Evolutionary conservation across 2,113 vertebrate species (phyloP), one percentile per base, ranked within the genome.

Genomic region (Dicaeum eximium): DNA sequence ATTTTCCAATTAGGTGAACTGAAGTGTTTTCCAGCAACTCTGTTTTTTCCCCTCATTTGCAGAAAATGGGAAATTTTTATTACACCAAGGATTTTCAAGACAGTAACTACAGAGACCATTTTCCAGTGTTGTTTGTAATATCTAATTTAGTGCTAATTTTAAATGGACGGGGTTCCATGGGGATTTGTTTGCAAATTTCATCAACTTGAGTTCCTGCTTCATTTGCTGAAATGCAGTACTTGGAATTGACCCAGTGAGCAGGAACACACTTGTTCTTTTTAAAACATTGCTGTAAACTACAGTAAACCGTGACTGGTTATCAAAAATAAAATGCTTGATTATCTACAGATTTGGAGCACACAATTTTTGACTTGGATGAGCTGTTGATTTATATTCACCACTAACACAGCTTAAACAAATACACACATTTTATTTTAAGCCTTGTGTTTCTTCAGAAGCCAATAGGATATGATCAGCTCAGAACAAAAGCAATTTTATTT

Each of bases 1-100:
- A 95, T 96, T 97, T 97, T 95, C 95, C 95, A 97, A 95, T 97
- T 97, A 97, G 90, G 87, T 88, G 87, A 96, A 91, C 91, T 97
- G 88, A 96, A 96, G 96, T 97, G 96, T 96, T 96, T 96, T 94
- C 86, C 92, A 95, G 88, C 94, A 94, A 45, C 90, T 92, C 58
- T 61, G 51, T 0, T 53, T 93, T 94, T 81, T 37, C 53, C 27
- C 24, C 81, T 95, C 35, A 0, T 96, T 93, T 85, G 91, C 47
- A 95, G 90, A 97, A 97, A 97, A 97, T 80, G 75, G 92, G 93
- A 96, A 77, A 92, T 74, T 92, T 97, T 95, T 95, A 96, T 97
- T 97, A 97, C 62, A 90, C 95, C 73, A 91, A 97, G 97, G 96
- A 96, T 93, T 95, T 96, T 91, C 80, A 91, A 94, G 84, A 89